Percentiles rank a stretch among this genome's conserved stretches.
Evolutionary conservation across 2,113 vertebrate genomes (phyloP).

Genomic region (Ivindomyrus marchei): DNA sequence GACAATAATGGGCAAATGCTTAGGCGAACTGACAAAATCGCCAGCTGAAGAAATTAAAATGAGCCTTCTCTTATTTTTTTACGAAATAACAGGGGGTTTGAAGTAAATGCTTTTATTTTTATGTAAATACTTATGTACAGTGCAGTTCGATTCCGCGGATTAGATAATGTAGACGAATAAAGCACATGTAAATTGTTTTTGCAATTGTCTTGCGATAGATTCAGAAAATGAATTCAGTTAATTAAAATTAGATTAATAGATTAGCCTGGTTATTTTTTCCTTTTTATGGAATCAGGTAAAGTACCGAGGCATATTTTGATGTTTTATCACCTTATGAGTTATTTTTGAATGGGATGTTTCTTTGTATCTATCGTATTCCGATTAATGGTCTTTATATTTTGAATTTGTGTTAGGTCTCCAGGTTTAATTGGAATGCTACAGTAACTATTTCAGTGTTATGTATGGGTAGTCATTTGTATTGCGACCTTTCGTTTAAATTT

Average conservation of each 20-base stretch:
- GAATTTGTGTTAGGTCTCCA: background rate
- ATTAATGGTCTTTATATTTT: background rate
- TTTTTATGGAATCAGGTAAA: background rate
- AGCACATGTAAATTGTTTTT: background rate
- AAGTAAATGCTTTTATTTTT: background rate
- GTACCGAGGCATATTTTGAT: background rate
- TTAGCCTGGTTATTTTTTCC: background rate
- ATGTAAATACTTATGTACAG: background rate
- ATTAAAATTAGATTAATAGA: background rate
- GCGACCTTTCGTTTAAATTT: background rate
- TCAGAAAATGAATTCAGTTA: background rate
- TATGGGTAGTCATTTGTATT: slow-evolving; percentile 13
- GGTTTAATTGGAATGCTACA: background rate
- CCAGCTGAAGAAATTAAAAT: background rate
- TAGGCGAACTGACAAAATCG: background rate
- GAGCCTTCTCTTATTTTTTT: background rate
- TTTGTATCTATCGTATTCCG: background rate
- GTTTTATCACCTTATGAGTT: background rate
- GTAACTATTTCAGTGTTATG: background rate
- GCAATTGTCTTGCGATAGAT: background rate
- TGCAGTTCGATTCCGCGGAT: background rate
- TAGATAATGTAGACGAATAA: background rate
- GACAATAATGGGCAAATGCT: background rate
- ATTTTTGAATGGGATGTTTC: background rate
- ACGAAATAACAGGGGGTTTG: background rate